Base-by-base conservation (phyloP, 2,888 invertebrate genomes). In the Amaurobius ferox region DNA sequence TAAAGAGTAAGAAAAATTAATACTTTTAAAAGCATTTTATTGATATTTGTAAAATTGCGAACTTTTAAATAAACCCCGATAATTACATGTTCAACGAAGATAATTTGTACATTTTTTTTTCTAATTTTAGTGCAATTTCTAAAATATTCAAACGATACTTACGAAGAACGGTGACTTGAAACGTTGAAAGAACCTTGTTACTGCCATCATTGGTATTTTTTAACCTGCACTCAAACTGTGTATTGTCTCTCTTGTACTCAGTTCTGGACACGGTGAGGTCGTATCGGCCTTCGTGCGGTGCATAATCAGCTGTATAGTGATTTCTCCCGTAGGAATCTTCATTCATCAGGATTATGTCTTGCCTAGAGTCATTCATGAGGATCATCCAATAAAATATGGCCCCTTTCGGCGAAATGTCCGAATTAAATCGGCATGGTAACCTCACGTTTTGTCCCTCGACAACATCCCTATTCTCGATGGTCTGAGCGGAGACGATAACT, bases 211-310 rank as follows among this genome's bases (percentile, higher is more conserved):
- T 90, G 94, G 95, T 87, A 95, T 95, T 90, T 95, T 95, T 92
- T 44, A 91, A 89, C 70, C 90, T 90, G 88, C 97, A 98, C 92
- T 96, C 97, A 93, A 97, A 98, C 90, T 95, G 94, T 76, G 97
- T 97, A 92, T 97, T 97, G 93, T 97, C 97, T 19, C 96, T 93
- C 90, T 95, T 96, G 92, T 97, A 98, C 71, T 96, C 95, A 61
- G 97, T 96, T 91, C 96, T 96, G 88, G 95, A 94, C 90, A 98
- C 97, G 91, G 95, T 93, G 90, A 98, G 93, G 92, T 98, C 97
- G 93, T 97, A 98, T 40, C 94, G 94, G 81, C 98, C 97, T 87
- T 94, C 94, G 81, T 93, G 93, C 62, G 96, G 95, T 88, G 94
- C 94, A 91, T 94, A 95, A 90, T 95, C 95, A 90, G 96, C 93